phyloP scores from a whole-genome alignment of 2,888 invertebrate species.

The Campoletis raptor region DNA sequence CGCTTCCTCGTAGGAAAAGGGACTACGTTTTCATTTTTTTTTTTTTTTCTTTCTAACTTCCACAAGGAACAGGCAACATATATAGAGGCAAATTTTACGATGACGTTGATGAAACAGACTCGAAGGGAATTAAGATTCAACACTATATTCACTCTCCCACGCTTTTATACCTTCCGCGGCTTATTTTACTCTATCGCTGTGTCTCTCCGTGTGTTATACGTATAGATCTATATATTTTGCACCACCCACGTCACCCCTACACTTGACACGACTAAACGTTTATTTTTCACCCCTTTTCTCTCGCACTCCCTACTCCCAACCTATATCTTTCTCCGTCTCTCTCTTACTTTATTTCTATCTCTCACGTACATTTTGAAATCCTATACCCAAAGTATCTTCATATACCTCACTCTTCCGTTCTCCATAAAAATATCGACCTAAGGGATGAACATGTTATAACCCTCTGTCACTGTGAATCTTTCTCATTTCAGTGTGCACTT shows the following conservation, averaged over 20 bases:
- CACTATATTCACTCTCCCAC: not conserved
- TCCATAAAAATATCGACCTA: constrained; percentile 19
- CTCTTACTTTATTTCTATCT: constrained; percentile 8
- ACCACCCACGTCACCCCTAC: constrained; percentile 5
- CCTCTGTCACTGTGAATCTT: constrained; percentile 31
- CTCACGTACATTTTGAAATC: constrained; percentile 24
- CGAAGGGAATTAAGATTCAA: constrained; percentile 7
- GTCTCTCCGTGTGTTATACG: not conserved
- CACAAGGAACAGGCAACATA: not conserved
- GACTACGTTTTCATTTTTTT: not conserved
- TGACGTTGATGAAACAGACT: constrained; percentile 16
- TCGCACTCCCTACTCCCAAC: not conserved
- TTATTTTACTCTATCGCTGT: not conserved
- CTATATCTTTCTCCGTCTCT: not conserved
- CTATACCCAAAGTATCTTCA: constrained; percentile 43
- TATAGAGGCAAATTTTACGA: not conserved
- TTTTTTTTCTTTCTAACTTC: no score
- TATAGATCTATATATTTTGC: not conserved
- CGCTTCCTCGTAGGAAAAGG: no score
- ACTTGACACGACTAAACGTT: constrained; percentile 43
- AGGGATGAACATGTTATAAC: constrained; percentile 15
- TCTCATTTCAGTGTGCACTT: constrained; percentile 24
- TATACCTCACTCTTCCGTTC: constrained; percentile 22
- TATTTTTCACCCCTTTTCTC: constrained; percentile 14
- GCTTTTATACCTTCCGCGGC: not conserved